Evolutionary conservation across 2,113 vertebrate species (phyloP), one percentile per base, ranked within the genome.

Genomic region (Callaeas wilsoni): DNA sequence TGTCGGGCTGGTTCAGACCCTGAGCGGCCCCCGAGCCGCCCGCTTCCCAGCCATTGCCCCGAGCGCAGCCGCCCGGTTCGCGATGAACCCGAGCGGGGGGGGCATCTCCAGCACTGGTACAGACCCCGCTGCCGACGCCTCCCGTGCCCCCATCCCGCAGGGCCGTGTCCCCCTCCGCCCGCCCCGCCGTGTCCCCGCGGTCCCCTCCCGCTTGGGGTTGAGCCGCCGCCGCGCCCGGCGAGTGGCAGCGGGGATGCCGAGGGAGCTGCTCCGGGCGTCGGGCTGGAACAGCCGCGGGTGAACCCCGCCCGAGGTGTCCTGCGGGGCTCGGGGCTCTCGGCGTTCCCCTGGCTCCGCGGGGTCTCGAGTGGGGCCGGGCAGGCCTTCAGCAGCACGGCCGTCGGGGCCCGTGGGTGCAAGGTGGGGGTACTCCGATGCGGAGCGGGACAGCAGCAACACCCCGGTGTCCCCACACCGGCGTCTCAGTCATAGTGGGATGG

Each of bases 401-500:
- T 70, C 16, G 15, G 42, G 53, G 32, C 5, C 21, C 30, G 16
- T 2, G 16, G 60, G 27, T 27, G 20, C 8, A 1, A 21, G 29
- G 21, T 0, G 26, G 8, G 35, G 44, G 42, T 33, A 6, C 22
- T 5, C 6, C 7, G 16, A 12, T 7, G 65, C 35, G 35, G 67
- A 35, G 1, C 11, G 5, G 27, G 60, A 30, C 39, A 32, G n/a
- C 3, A 10, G 65, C 23, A 22, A 1, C 27, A 4, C 12, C 37
- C 22, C 8, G 12, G 30, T 76, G 52, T 49, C 59, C n/a, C 16
- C 47, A 1, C 27, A 1, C 13, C 12, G 52, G 33, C 19, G 7
- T 2, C 13, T 8, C 62, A 4, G 4, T 46, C 44, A 0, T 1
- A 16, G 9, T 25, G 57, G 14, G 53, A 2, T 9, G 27, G 8